A percentile compares a stretch with the other conserved stretches of the same genome.
Evolutionary conservation across 2,888 invertebrate genomes (phyloP).

Genomic region (Choreutis nemorana): DNA sequence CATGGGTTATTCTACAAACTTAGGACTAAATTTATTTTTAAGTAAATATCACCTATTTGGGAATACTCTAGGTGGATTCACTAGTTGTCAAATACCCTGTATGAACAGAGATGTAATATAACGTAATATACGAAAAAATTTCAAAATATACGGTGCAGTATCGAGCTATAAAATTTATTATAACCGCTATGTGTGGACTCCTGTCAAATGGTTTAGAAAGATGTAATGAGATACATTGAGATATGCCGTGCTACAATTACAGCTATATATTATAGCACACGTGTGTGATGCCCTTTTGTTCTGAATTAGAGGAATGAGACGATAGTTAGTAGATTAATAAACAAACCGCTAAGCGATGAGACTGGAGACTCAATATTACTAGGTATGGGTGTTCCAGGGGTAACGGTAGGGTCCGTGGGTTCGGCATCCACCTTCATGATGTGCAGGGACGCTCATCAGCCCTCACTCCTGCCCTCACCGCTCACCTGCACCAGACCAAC

Average conservation of each 20-base stretch:
- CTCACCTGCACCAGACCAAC: slow-evolving; percentile 23
- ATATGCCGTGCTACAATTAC: neutral
- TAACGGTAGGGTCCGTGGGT: slow-evolving; percentile 32
- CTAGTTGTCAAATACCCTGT: too few species aligned
- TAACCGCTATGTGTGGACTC: too few species aligned
- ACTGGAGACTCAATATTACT: slow-evolving; percentile 56
- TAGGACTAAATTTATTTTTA: too few species aligned
- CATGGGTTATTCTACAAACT: too few species aligned
- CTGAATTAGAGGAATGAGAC: neutral
- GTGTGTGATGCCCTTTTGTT: neutral
- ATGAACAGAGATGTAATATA: too few species aligned
- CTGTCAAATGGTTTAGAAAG: too few species aligned
- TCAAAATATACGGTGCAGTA: too few species aligned
- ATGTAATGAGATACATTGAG: neutral
- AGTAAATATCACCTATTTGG: too few species aligned
- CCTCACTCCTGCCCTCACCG: slow-evolving; percentile 23
- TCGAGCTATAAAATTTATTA: too few species aligned
- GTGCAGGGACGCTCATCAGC: slow-evolving; percentile 19
- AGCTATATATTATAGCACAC: neutral
- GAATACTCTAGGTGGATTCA: too few species aligned
- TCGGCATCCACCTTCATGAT: slow-evolving; percentile 28
- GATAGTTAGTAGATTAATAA: slow-evolving; percentile 20
- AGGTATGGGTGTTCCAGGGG: slow-evolving; percentile 32
- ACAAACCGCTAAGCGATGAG: slow-evolving; percentile 58
- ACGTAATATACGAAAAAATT: too few species aligned